Conservation (phyloP, 2,113 vertebrate genomes). For the Ia io region DNA sequence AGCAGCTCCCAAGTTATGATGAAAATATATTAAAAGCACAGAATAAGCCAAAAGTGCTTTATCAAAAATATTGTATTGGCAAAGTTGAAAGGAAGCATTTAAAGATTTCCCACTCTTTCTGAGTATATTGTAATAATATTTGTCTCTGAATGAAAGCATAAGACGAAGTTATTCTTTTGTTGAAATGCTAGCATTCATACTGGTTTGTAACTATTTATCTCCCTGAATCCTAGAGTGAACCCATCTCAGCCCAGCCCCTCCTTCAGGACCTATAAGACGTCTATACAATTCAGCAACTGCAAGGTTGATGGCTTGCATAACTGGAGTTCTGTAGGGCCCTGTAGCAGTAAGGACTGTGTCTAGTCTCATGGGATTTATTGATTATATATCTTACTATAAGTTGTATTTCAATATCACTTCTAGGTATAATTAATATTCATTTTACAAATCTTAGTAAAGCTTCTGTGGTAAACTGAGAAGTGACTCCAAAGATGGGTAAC, state of each 20-base stretch:
- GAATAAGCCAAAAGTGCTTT: neutral
- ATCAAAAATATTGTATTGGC: neutral
- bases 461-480: neutral
- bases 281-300: neutral
- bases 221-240: neutral
- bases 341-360: neutral
- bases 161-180: neutral
- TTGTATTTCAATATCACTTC: neutral
- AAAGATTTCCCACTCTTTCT: neutral
- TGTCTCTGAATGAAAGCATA: neutral
- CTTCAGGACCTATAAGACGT: neutral
- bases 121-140: neutral
- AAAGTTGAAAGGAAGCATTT: slow-evolving; percentile 18
- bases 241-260: neutral
- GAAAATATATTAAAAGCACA: slow-evolving; percentile 30
- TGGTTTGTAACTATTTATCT: neutral
- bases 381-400: neutral
- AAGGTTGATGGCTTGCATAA: neutral
- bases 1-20: neutral
- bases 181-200: neutral
- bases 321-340: neutral
- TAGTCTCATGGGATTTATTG: neutral
- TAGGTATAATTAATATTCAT: neutral
- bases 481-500: neutral
- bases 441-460: neutral